These are phyloP conservation scores for Synaphobranchus kaupii DNA, from an alignment of 2,797 vertebrate species.

Conservation along the genomic window DNA sequence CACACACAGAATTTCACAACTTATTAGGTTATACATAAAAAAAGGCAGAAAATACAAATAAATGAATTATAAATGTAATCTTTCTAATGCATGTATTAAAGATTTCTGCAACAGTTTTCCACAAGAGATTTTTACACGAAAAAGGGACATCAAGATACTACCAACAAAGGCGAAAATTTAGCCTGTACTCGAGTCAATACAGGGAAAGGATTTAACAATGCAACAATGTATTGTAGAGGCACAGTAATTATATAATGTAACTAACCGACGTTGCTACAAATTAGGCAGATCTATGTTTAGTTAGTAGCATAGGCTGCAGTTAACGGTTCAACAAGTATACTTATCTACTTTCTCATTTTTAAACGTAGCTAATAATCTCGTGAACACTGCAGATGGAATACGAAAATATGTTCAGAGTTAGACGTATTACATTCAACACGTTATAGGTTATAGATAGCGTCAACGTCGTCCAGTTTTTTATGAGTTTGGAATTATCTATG, in stretches of 20 bases:
- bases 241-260: not conserved
- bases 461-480: not conserved
- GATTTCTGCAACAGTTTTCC: not conserved
- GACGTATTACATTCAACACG: not conserved
- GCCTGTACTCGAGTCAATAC: not conserved
- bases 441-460: not conserved
- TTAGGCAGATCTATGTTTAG: not conserved
- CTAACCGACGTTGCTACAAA: not conserved
- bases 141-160: not conserved
- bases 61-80: not conserved
- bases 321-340: not conserved
- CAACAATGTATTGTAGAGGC: not conserved
- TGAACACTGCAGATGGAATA: not conserved
- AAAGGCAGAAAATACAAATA: not conserved
- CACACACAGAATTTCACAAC: no score
- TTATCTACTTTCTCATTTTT: not conserved
- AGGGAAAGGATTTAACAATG: not conserved
- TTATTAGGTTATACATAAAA: no score
- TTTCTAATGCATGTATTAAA: not conserved
- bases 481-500: not conserved
- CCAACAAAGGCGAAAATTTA: not conserved
- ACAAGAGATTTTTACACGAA: not conserved
- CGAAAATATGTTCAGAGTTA: not conserved
- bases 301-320: not conserved
- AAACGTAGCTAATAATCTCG: not conserved